Base-by-base conservation (phyloP, 2,888 invertebrate genomes). In the Merodon equestris region DNA sequence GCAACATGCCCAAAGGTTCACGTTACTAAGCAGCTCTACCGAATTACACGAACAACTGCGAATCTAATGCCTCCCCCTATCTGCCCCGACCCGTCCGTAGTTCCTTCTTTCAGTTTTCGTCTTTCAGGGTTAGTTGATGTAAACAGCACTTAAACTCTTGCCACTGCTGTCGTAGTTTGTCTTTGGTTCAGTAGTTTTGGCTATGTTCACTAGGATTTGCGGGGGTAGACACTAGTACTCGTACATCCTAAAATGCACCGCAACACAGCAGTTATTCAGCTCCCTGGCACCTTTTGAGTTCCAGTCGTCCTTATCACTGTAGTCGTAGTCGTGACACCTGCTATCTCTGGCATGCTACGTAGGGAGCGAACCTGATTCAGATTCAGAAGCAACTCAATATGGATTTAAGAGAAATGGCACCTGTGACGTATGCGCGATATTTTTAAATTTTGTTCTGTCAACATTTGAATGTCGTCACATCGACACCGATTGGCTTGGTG, bases 81-180 rank as follows among this genome's bases (percentile, higher is more conserved):
- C n/a, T n/a, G n/a, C n/a, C n/a, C n/a, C n/a, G n/a, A n/a, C n/a
- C n/a, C n/a, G n/a, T n/a, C n/a, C n/a, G n/a, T n/a, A n/a, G 27
- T 27, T 27, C 27, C 27, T 27, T 4, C 27, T 27, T 7, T 27
- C 27, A 27, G 7, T 36, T 9, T 36, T 45, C 47, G 47, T 66
- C 58, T 36, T 60, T 60, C 27, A 13, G 9, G 48, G n/a, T 12
- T 27, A 18, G 5, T 60, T 60, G 34, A 54, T 60, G 73, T 60
- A 67, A 73, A 73, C 53, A 73, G 36, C 47, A 54, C 61, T 70
- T 61, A 54, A 9, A 53, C 34, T 36, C 12, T 42, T 50, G 34
- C 47, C 14, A 12, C 47, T 27, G 38, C 10, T 34, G 34, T 40
- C 36, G 12, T 15, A 44, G 17, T 63, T 17, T 51, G 15, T 17